A percentile compares a stretch with the other conserved stretches of the same genome.
Evolutionary conservation across 2,888 invertebrate species (phyloP).

Genomic region (Conistra vaccinii): DNA sequence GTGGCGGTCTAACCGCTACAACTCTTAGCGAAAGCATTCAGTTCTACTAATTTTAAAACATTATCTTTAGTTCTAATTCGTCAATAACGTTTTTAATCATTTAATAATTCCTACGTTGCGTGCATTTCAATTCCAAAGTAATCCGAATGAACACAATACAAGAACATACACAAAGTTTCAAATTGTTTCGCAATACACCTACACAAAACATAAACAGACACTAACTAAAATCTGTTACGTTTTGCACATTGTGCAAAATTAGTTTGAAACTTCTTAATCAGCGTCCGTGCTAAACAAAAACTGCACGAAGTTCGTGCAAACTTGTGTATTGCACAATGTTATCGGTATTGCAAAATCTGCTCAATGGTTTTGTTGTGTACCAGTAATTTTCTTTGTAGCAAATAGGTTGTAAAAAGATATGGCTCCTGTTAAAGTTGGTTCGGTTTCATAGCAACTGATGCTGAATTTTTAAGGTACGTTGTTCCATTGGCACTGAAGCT

Average conservation of each 20-base stretch:
- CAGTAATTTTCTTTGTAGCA: constrained; percentile 47
- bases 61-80: neutral
- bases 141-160: constrained; percentile 7
- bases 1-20: too few relatives aligned
- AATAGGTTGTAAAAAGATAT: constrained; percentile 52
- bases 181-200: constrained; percentile 35
- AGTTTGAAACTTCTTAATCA: constrained; percentile 64
- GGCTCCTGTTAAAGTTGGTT: constrained; percentile 22
- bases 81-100: neutral
- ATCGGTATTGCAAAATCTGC: constrained; percentile 55
- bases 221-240: constrained; percentile 47
- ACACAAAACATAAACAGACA: constrained; percentile 44
- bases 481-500: constrained; percentile 5
- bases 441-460: constrained; percentile 10
- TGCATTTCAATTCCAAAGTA: neutral
- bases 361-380: constrained; percentile 49
- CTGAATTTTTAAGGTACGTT: neutral
- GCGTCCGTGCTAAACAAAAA: constrained; percentile 54
- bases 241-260: constrained; percentile 62
- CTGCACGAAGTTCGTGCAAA: constrained; percentile 56
- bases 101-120: neutral
- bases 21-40: neutral
- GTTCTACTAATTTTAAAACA: neutral
- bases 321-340: constrained; percentile 61
- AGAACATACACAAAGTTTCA: constrained; percentile 17